Conservation (phyloP, 2,888 invertebrate genomes). For the Tachina fera region DNA sequence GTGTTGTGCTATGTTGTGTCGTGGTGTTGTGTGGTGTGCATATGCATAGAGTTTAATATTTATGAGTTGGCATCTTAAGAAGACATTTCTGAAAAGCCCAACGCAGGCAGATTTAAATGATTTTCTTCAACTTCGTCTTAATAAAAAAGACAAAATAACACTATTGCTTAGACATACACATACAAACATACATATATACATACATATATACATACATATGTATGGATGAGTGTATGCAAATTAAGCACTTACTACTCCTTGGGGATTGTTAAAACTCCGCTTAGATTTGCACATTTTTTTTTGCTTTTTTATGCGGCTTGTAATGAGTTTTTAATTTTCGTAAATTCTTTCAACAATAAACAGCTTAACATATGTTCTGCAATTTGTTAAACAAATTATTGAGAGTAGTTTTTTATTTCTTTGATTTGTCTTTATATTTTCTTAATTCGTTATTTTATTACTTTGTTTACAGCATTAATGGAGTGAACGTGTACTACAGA, state of each 20-base stretch:
- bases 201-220: not conserved
- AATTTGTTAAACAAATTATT: slow-evolving; percentile 66
- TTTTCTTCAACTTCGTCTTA: slow-evolving; percentile 34
- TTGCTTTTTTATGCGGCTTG: slow-evolving; percentile 19
- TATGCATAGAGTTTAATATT: slow-evolving; percentile 66
- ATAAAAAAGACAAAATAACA: not conserved
- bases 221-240: not conserved
- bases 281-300: not conserved
- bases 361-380: slow-evolving; percentile 58
- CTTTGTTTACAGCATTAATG: slow-evolving; percentile 64
- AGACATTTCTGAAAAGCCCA: slow-evolving; percentile 55
- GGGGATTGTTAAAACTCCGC: slow-evolving; percentile 6
- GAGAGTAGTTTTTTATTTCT: slow-evolving; percentile 20
- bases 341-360: slow-evolving; percentile 43
- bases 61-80: slow-evolving; percentile 70
- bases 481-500: slow-evolving; percentile 23
- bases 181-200: not conserved
- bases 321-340: slow-evolving; percentile 63
- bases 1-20: too few species aligned
- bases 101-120: slow-evolving; percentile 39
- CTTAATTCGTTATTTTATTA: slow-evolving; percentile 4
- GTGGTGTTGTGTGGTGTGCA: slow-evolving; percentile 7
- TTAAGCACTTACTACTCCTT: slow-evolving; percentile 12
- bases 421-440: not conserved
- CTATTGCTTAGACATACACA: not conserved